Evolutionary conservation across 2,113 vertebrate species (phyloP).

Genomic region (Carassius auratus): DNA sequence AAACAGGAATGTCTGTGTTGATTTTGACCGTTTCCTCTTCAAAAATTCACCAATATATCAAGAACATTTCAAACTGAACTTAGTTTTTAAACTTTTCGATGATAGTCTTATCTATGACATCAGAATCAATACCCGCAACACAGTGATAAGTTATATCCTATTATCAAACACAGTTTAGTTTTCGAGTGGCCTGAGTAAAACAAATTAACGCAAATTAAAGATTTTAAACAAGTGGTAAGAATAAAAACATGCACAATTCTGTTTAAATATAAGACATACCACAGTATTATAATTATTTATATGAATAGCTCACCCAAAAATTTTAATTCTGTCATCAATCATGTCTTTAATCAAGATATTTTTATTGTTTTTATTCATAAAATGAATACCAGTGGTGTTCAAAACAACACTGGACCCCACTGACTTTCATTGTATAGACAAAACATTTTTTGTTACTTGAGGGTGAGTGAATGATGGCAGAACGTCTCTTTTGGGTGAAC

Average conservation of each 20-base stretch:
- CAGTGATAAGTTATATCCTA: constrained; percentile 6
- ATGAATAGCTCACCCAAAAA: not conserved
- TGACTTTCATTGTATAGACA: not conserved
- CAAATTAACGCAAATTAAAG: not conserved
- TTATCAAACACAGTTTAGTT: constrained; percentile 11
- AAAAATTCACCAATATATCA: not conserved
- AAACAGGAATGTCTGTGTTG: not conserved
- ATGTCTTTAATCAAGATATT: not conserved
- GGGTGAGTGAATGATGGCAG: not conserved
- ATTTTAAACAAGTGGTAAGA: not conserved
- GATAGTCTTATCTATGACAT: not conserved
- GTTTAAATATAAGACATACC: constrained; percentile 11
- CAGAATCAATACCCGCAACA: constrained; percentile 7
- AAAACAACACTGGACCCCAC: not conserved
- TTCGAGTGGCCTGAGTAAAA: constrained; percentile 10
- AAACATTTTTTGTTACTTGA: not conserved
- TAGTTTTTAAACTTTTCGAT: not conserved
- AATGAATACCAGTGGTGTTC: not conserved
- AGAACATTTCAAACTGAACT: not conserved
- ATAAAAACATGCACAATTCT: not conserved
- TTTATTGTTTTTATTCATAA: not conserved
- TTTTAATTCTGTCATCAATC: not conserved
- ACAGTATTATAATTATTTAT: not conserved
- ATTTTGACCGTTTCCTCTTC: not conserved
- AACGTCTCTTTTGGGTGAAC: not conserved